Evolutionary conservation across 2,888 invertebrate genomes (phyloP).

Genomic region (Drosophila mulleri): DNA sequence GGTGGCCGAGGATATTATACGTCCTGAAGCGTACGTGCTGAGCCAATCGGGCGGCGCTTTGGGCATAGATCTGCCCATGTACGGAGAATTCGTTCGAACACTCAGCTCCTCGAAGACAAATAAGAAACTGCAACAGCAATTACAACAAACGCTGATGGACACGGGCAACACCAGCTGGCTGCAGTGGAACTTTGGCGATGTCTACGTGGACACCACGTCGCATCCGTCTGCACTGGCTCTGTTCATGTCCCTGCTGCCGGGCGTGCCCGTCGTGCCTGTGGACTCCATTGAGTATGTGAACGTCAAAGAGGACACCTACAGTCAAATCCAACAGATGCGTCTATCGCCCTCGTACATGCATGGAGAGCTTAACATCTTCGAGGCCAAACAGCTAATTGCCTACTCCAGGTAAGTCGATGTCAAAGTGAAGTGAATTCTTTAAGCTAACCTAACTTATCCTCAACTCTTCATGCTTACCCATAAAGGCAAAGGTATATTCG

Average conservation of each 20-base stretch:
- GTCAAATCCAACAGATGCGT: constrained; percentile 85
- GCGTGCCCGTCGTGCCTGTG: constrained; percentile 88
- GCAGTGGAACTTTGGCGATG: constrained; percentile 83
- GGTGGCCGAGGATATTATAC: constrained; percentile 82
- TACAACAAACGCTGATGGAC: constrained; percentile 65
- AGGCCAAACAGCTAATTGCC: constrained; percentile 87
- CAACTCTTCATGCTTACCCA: constrained; percentile 27
- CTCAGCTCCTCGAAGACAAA: constrained; percentile 64
- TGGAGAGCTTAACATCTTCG: constrained; percentile 86
- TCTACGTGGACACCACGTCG: constrained; percentile 47
- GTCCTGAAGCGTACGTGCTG: constrained; percentile 77
- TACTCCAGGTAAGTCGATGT: constrained; percentile 88
- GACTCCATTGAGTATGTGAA: constrained; percentile 60
- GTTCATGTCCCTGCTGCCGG: constrained; percentile 91
- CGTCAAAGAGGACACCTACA: constrained; percentile 59
- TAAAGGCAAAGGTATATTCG: constrained; percentile 54
- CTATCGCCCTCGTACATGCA: constrained; percentile 88
- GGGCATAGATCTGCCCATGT: constrained; percentile 83
- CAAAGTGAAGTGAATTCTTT: neutral
- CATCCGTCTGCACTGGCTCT: constrained; percentile 86
- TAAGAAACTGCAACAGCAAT: constrained; percentile 69
- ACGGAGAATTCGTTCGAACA: constrained; percentile 78
- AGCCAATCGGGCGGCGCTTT: constrained; percentile 59
- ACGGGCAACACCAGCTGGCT: constrained; percentile 81
- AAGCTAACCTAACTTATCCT: constrained; percentile 14